Conservation (phyloP, 2,113 vertebrate genomes). For the Brachypodius melanocephalos region DNA sequence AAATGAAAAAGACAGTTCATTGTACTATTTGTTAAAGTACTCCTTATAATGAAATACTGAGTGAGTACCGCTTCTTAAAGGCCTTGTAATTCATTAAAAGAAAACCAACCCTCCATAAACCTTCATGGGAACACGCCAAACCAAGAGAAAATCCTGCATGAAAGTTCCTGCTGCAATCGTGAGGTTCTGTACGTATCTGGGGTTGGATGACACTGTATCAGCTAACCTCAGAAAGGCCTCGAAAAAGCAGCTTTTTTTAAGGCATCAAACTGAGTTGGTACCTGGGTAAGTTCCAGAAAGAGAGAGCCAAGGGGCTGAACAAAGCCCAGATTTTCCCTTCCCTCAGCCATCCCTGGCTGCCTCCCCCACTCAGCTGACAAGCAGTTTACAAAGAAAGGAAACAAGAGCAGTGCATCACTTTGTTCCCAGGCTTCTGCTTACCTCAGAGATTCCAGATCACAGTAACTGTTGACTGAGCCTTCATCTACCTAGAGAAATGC, state of each 20-base stretch:
- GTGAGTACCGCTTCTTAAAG: neutral
- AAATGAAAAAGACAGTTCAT: constrained; percentile 50
- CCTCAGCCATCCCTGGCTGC: neutral
- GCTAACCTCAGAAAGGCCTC: neutral
- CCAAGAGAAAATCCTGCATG: neutral
- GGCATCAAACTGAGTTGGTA: neutral
- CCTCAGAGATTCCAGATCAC: neutral
- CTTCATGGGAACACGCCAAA: neutral
- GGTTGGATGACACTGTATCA: neutral
- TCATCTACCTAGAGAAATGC: constrained; percentile 4
- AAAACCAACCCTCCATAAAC: neutral
- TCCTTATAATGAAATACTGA: constrained; percentile 47
- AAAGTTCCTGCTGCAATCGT: neutral
- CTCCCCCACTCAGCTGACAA: constrained; percentile 13
- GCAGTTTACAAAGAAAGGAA: neutral
- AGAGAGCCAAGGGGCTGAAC: neutral
- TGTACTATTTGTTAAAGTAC: constrained; percentile 63
- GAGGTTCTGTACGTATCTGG: neutral
- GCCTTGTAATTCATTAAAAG: neutral
- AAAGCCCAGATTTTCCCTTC: neutral
- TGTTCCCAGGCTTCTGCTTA: neutral
- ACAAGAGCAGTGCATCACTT: neutral
- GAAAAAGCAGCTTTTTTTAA: neutral
- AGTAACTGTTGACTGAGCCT: neutral
- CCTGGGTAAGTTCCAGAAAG: neutral